These are phyloP conservation scores for Pipistrellus pipistrellus DNA, from an alignment of 2,797 vertebrate genomes.

Conservation along the genomic window DNA sequence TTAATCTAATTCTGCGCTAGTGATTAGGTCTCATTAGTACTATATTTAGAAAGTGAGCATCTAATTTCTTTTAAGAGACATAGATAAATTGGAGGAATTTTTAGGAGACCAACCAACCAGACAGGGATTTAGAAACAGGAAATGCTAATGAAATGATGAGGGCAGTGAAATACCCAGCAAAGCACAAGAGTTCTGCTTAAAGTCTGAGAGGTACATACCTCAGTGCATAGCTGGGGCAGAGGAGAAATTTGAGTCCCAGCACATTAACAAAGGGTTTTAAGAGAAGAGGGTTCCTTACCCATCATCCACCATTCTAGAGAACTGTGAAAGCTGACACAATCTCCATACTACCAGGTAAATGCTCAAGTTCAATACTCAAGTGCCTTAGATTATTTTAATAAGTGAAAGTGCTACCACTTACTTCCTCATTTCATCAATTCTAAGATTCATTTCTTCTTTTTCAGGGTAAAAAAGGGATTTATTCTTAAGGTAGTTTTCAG, in stretches of 20 bases:
- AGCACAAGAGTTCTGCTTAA: not conserved
- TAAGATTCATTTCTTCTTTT: not conserved
- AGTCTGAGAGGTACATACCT: not conserved
- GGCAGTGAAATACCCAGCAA: not conserved
- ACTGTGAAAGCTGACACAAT: not conserved
- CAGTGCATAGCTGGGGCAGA: not conserved
- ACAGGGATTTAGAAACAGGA: conserved; percentile 62
- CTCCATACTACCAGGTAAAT: not conserved
- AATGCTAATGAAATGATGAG: conserved; percentile 68
- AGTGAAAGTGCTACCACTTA: not conserved
- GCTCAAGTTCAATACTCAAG: not conserved
- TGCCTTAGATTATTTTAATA: conserved; percentile 22
- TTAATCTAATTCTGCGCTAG: conserved; percentile 82
- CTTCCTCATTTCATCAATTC: not conserved
- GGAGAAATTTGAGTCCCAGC: not conserved
- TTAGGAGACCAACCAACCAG: conserved; percentile 68
- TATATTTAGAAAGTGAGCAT: conserved; percentile 82
- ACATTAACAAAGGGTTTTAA: not conserved
- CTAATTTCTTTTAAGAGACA: conserved; percentile 82
- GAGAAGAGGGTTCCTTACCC: not conserved
- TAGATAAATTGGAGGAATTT: conserved; percentile 80
- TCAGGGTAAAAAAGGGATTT: not conserved
- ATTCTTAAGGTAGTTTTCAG: not conserved
- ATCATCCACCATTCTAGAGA: not conserved
- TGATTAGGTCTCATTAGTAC: conserved; percentile 83